Percentiles rank a stretch among this genome's conserved stretches.
Evolutionary conservation across 2,797 vertebrate species (phyloP).

Genomic region (Gambelia wislizenii): DNA sequence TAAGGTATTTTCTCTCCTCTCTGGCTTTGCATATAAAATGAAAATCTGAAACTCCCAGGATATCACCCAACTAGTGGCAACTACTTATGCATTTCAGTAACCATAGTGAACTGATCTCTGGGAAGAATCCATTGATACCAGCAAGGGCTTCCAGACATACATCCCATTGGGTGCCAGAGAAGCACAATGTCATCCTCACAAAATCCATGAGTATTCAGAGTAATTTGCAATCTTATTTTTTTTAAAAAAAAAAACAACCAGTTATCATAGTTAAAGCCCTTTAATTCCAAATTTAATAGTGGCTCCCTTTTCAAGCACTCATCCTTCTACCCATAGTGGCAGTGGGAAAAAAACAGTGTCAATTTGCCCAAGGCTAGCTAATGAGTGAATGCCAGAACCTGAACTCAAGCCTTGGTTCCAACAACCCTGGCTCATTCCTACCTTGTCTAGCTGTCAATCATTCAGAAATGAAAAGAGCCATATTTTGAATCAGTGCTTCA

Average conservation of each 20-base stretch:
- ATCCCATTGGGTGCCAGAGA: background rate
- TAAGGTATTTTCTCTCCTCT: too few relatives aligned
- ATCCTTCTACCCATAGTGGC: background rate
- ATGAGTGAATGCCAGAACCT: background rate
- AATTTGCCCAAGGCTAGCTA: background rate
- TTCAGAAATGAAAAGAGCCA: background rate
- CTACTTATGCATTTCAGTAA: background rate
- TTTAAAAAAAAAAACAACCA: background rate
- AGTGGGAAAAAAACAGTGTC: background rate
- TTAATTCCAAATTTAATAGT: background rate
- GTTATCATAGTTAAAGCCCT: background rate
- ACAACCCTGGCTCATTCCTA: background rate
- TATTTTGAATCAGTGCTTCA: background rate
- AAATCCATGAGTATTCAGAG: background rate
- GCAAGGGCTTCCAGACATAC: background rate
- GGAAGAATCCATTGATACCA: background rate
- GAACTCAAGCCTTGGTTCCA: background rate
- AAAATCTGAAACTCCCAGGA: background rate
- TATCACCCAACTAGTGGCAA: background rate
- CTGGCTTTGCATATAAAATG: background rate
- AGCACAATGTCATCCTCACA: background rate
- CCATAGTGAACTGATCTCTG: background rate
- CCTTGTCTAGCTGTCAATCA: background rate
- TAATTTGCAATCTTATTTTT: background rate
- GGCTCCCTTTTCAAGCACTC: background rate